Percentiles rank a stretch among this genome's conserved stretches.
phyloP scores from a whole-genome alignment of 2,797 vertebrate genomes.

The Prionace glauca region DNA sequence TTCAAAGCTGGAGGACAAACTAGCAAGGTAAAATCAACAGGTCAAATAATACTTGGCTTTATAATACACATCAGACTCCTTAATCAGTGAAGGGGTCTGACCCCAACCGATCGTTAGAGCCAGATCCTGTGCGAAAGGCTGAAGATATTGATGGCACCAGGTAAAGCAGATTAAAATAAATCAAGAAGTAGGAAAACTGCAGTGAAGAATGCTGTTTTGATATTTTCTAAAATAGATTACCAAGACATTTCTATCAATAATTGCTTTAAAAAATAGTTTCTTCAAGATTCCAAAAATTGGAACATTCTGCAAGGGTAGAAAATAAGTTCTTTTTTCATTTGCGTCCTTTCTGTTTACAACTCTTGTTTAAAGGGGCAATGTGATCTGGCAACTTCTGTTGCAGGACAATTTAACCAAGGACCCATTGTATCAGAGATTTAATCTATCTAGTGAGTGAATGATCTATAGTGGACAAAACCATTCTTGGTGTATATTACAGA shows the following conservation, averaged over 20 bases:
- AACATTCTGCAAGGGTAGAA: background rate
- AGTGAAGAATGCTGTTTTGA: conserved; percentile 26
- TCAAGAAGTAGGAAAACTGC: conserved; percentile 32
- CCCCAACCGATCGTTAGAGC: conserved; percentile 13
- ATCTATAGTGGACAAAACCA: no score
- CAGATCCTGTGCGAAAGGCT: background rate
- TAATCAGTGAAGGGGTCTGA: conserved; percentile 33
- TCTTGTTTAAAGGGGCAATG: background rate
- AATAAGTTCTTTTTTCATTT: background rate
- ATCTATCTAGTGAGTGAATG: no score
- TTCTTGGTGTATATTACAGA: background rate
- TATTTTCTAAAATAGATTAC: conserved; percentile 33
- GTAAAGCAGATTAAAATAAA: conserved; percentile 38
- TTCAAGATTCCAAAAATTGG: background rate
- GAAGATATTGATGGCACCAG: conserved; percentile 33
- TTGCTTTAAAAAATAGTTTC: conserved; percentile 20
- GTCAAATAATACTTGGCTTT: conserved; percentile 38
- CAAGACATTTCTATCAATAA: conserved; percentile 22
- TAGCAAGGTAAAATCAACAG: conserved; percentile 35
- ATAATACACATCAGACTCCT: conserved; percentile 31
- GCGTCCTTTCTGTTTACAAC: background rate
- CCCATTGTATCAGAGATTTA: background rate
- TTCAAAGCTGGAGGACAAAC: conserved; percentile 32
- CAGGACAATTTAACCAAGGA: background rate
- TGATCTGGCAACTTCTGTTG: background rate